Conservation (phyloP, 2,888 invertebrate genomes). For the Auanema sp. region DNA sequence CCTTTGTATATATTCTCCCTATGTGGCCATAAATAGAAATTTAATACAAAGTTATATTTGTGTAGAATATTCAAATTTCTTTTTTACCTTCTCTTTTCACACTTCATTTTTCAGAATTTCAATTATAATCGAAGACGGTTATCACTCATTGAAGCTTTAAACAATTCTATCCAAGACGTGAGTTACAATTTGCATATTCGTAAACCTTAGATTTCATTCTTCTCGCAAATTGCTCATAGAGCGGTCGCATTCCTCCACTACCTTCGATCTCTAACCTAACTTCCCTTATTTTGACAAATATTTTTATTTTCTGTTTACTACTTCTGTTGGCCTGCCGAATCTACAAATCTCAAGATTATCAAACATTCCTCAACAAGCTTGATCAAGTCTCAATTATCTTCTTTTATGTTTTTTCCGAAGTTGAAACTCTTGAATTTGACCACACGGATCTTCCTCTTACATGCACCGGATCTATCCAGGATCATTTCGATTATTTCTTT, state of each 20-base stretch:
- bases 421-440: too few relatives aligned
- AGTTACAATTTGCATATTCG: conserved; percentile 1
- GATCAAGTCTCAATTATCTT: too few relatives aligned
- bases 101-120: conserved; percentile 13
- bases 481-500: too few relatives aligned
- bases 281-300: not conserved
- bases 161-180: conserved; percentile 30
- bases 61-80: too few relatives aligned
- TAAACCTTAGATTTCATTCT: not conserved
- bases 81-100: too few relatives aligned
- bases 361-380: too few relatives aligned
- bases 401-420: too few relatives aligned
- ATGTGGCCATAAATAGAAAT: too few relatives aligned
- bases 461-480: too few relatives aligned
- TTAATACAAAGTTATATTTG: too few relatives aligned
- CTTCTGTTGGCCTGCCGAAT: not conserved
- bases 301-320: not conserved
- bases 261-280: conserved; percentile 2
- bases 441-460: too few relatives aligned
- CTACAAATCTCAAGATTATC: not conserved
- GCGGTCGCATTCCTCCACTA: not conserved
- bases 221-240: not conserved
- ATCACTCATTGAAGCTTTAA: conserved; percentile 26
- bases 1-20: too few relatives aligned
- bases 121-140: conserved; percentile 17